Evolutionary conservation across 2,113 vertebrate genomes (phyloP).

Genomic region (human (Homo sapiens)): DNA sequence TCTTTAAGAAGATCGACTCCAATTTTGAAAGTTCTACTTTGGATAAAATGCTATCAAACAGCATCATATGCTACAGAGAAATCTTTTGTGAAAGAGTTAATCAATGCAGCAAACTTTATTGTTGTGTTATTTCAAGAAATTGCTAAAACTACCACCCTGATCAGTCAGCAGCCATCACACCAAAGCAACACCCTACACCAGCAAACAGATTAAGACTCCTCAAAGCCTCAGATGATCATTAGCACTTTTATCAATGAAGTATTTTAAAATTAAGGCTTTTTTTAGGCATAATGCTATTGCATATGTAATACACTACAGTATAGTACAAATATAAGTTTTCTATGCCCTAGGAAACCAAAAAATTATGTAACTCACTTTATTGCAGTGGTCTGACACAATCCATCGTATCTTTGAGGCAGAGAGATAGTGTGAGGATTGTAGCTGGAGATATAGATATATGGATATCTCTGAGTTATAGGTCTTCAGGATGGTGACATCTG

Average conservation of each 20-base stretch:
- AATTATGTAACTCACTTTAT: background rate
- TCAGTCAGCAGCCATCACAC: background rate
- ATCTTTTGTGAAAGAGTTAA: background rate
- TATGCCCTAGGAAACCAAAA: background rate
- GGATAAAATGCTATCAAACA: background rate
- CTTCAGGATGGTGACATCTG: background rate
- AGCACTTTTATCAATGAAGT: background rate
- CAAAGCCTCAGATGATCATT: background rate
- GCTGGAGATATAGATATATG: background rate
- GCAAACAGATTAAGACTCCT: background rate
- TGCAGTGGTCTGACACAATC: background rate
- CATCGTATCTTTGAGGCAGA: background rate
- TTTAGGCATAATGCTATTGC: background rate
- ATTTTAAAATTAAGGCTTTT: background rate
- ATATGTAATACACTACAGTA: background rate
- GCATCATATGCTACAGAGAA: background rate
- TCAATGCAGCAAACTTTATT: background rate
- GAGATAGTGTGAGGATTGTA: no score
- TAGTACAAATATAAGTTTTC: background rate
- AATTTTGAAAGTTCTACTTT: background rate
- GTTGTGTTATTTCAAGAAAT: background rate
- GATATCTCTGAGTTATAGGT: no score
- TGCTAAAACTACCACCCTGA: background rate
- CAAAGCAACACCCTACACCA: background rate
- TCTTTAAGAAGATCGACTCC: background rate